Evolutionary conservation across 64 coral and sea anemone species (phyloP).

Genomic region (Orbicella faveolata): DNA sequence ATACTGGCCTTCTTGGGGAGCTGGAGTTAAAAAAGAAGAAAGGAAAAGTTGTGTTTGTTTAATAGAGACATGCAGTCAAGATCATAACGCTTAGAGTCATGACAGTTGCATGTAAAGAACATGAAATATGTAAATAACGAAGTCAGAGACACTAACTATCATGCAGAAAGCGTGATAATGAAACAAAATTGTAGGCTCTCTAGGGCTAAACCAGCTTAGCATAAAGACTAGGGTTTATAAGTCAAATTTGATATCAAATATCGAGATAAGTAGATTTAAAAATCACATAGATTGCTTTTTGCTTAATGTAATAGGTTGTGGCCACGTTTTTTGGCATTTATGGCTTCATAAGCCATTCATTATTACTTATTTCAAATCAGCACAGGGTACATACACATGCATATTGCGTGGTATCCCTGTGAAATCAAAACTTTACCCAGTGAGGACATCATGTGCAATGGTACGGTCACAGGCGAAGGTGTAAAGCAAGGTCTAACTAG

Average conservation of each 20-base stretch:
- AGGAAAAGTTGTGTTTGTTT: not conserved
- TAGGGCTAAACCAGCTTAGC: not conserved
- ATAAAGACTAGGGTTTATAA: not conserved
- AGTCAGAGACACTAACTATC: not conserved
- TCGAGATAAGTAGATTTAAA: not conserved
- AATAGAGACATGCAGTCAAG: not conserved
- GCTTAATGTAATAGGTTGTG: not conserved
- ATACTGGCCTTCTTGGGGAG: too few species aligned
- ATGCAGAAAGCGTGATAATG: not conserved
- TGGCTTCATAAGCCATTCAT: not conserved
- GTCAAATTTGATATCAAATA: constrained; percentile 19
- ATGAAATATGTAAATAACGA: constrained; percentile 21
- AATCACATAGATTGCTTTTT: not conserved
- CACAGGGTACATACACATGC: not conserved
- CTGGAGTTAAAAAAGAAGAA: too few species aligned
- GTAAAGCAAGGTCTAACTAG: not conserved
- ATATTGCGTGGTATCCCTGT: not conserved
- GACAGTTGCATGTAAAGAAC: not conserved
- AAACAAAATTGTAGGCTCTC: not conserved
- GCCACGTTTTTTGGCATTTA: not conserved
- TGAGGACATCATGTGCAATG: not conserved
- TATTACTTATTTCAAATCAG: not conserved
- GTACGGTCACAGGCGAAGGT: not conserved
- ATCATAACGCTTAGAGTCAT: not conserved
- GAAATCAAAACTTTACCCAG: not conserved